phyloP scores from a whole-genome alignment of 2,797 vertebrate genomes.

The Pantherophis alleghaniensis region DNA sequence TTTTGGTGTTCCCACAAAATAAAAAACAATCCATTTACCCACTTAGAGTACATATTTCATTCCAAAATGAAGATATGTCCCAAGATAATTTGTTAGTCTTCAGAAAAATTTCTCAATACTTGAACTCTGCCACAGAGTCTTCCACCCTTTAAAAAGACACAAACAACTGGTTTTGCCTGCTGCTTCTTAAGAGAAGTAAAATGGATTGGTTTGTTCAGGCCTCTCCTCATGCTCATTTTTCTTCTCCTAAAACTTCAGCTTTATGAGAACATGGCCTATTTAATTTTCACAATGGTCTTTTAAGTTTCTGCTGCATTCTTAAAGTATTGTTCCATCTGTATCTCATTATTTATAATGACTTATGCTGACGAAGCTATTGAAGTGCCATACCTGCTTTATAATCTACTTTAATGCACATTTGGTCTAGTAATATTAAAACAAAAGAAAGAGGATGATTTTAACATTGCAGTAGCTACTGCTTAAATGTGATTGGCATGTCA shows the following conservation, averaged over 20 bases:
- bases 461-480: not conserved
- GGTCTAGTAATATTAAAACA: not conserved
- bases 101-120: not conserved
- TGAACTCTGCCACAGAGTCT: not conserved
- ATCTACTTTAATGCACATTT: not conserved
- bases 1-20: not conserved
- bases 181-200: not conserved
- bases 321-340: not conserved
- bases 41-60: not conserved
- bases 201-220: not conserved
- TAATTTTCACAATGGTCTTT: not conserved
- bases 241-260: not conserved
- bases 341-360: constrained; percentile 1
- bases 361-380: not conserved
- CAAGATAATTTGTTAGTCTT: not conserved
- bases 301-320: not conserved
- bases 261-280: not conserved
- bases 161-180: not conserved
- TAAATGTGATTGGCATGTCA: not conserved
- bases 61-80: not conserved
- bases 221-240: not conserved
- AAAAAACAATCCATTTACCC: not conserved
- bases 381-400: not conserved
- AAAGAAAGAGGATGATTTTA: not conserved
- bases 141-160: not conserved